Conservation (phyloP, 1,140 invertebrate species). For the Archivesica marissinica region DNA sequence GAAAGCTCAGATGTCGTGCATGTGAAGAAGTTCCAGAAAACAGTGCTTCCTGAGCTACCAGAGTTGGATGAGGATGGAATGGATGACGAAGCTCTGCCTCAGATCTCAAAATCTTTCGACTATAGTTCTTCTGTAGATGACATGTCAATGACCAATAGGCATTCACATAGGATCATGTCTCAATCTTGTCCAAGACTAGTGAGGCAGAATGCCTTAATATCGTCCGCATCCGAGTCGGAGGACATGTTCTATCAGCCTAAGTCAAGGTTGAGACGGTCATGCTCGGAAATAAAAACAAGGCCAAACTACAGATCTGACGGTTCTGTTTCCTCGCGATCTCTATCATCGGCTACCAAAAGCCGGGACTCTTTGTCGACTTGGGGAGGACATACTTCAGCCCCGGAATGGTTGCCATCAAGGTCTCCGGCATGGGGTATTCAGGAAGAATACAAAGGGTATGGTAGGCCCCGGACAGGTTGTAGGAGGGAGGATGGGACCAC, state of each 20-base stretch:
- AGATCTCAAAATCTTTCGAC: neutral
- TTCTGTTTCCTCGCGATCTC: conserved; percentile 35
- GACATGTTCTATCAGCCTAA: neutral
- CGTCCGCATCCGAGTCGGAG: conserved; percentile 9
- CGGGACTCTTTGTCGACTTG: neutral
- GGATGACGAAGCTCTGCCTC: neutral
- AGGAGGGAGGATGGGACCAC: neutral
- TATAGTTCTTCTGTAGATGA: conserved; percentile 14
- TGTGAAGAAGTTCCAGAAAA: conserved; percentile 52
- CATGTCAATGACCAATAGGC: neutral
- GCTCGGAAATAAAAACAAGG: neutral
- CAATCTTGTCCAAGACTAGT: neutral
- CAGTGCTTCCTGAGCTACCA: conserved; percentile 11
- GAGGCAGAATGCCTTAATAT: neutral
- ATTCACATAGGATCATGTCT: neutral
- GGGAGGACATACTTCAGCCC: conserved; percentile 18
- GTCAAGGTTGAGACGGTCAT: conserved; percentile 28
- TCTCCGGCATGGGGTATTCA: neutral
- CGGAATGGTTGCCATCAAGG: conserved; percentile 21
- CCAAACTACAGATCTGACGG: conserved; percentile 23
- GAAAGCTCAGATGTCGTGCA: neutral
- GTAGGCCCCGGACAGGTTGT: conserved; percentile 36
- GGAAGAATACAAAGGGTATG: neutral
- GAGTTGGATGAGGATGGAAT: conserved; percentile 35
- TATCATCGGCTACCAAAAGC: conserved; percentile 8